Conservation (phyloP, 2,113 vertebrate genomes). For the Acrocephalus arundinaceus region DNA sequence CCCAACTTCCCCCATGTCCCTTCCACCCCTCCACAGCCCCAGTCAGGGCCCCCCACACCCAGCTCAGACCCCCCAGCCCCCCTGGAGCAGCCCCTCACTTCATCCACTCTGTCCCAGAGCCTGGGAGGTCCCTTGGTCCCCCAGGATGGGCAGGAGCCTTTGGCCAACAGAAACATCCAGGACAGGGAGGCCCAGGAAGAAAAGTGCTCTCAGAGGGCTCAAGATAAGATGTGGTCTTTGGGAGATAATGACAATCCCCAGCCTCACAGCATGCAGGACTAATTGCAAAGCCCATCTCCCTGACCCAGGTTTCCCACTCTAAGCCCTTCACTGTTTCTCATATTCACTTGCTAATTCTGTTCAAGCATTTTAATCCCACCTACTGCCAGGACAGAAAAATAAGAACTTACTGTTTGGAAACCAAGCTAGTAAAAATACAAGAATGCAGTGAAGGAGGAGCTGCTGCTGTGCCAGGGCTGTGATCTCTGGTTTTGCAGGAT, state of each 20-base stretch:
- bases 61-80: not conserved
- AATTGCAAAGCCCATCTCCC: conserved; percentile 47
- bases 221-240: not conserved
- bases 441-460: not conserved
- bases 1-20: not conserved
- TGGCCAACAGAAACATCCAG: not conserved
- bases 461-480: not conserved
- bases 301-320: not conserved
- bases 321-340: conserved; percentile 22
- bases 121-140: not conserved
- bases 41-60: rapidly evolving
- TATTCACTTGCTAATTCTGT: not conserved
- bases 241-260: not conserved
- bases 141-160: not conserved
- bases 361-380: conserved; percentile 38
- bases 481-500: not conserved
- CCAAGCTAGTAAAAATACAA: not conserved
- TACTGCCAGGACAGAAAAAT: not conserved
- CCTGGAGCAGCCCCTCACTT: not conserved
- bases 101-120: rapidly evolving
- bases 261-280: conserved; percentile 39
- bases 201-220: not conserved
- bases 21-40: rapidly evolving
- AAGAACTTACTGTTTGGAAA: not conserved
- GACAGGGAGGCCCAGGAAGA: not conserved